phyloP scores from a whole-genome alignment of 2,113 vertebrate genomes.

The Psittacus erithacus region DNA sequence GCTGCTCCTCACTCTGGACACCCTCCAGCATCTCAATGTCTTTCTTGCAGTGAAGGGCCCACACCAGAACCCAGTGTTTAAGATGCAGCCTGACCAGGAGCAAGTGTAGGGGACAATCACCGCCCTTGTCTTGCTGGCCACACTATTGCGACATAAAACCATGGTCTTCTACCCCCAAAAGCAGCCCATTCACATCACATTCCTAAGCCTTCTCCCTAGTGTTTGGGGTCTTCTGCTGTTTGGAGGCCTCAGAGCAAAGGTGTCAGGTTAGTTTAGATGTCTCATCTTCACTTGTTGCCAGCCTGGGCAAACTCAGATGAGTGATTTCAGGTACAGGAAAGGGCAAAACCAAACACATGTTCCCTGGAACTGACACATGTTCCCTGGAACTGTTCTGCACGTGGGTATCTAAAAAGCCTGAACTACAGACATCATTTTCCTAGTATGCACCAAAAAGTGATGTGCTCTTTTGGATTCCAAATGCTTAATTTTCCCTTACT shows the following conservation, averaged over 20 bases:
- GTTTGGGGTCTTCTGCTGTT: accelerated
- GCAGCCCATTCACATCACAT: accelerated
- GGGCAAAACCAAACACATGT: background rate
- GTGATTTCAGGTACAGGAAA: background rate
- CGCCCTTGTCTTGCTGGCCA: background rate
- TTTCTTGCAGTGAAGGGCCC: background rate
- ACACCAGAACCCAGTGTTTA: background rate
- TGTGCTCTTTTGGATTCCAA: background rate
- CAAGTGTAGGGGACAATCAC: background rate
- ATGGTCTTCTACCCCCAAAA: background rate
- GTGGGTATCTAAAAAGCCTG: accelerated
- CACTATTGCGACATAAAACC: background rate
- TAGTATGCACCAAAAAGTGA: accelerated
- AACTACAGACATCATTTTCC: background rate
- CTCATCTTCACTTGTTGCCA: background rate
- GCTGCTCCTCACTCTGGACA: background rate
- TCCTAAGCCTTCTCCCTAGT: background rate
- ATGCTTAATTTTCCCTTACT: background rate
- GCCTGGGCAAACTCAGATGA: background rate
- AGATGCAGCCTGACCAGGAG: background rate
- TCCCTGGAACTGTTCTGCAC: background rate
- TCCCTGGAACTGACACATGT: background rate
- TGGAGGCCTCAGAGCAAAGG: background rate
- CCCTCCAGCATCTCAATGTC: background rate
- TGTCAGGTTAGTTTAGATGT: no score